These are phyloP conservation scores for Myotis brandtii DNA, from an alignment of 2,113 vertebrate species.

Conservation along the genomic window DNA sequence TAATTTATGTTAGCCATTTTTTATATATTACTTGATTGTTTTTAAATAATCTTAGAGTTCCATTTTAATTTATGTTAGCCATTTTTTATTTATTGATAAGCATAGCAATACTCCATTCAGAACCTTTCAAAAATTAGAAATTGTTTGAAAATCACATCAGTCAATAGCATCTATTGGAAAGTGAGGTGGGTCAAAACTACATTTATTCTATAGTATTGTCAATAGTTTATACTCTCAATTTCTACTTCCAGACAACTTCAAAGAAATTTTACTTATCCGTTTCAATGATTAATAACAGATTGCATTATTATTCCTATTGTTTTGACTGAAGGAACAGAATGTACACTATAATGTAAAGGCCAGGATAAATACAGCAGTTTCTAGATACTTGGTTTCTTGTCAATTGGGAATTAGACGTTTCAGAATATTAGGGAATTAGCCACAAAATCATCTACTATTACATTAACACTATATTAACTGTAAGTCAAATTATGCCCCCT, in stretches of 20 bases:
- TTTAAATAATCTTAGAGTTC: neutral
- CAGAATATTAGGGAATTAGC: conserved; percentile 9
- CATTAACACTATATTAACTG: neutral
- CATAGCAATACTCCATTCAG: neutral
- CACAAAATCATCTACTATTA: neutral
- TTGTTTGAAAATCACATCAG: neutral
- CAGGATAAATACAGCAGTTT: neutral
- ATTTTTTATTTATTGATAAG: conserved; percentile 25
- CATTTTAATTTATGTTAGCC: neutral
- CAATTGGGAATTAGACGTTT: neutral
- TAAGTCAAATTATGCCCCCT: neutral
- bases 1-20: conserved; percentile 33
- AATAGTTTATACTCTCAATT: neutral
- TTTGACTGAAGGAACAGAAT: neutral
- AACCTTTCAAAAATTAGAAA: conserved; percentile 28
- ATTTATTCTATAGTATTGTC: neutral
- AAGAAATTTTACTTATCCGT: neutral
- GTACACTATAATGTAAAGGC: neutral
- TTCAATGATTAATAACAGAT: neutral
- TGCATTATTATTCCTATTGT: neutral
- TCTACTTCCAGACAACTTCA: neutral
- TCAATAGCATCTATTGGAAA: neutral
- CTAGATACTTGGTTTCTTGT: neutral
- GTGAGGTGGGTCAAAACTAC: neutral
- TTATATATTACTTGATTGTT: neutral